phyloP scores from a whole-genome alignment of 2,797 vertebrate genomes.

The Acropternis orthonyx region DNA sequence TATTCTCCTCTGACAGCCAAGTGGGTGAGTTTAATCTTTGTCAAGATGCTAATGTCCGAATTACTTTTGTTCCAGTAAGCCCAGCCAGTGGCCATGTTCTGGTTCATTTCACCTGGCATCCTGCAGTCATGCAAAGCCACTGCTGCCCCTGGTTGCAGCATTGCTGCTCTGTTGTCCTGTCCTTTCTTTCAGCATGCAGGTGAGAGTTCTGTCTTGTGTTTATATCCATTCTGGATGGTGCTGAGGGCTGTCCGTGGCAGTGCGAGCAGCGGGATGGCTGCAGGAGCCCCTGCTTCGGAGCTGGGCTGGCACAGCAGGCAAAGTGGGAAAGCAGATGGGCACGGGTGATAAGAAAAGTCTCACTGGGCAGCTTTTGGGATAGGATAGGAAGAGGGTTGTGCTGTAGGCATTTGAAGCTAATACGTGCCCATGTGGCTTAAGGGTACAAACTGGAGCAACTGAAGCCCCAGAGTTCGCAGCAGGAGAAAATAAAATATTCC shows the following conservation, averaged over 20 bases:
- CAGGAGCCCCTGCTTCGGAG: fast-evolving
- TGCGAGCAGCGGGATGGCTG: background rate
- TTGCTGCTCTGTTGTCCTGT: background rate
- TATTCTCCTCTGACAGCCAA: background rate
- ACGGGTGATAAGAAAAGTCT: background rate
- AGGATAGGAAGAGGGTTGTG: background rate
- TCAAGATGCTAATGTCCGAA: background rate
- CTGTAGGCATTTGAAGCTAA: background rate
- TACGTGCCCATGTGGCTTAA: fast-evolving
- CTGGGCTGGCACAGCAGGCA: background rate
- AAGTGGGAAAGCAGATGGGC: background rate
- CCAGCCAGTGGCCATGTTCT: fast-evolving
- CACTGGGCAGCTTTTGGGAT: background rate
- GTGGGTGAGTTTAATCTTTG: background rate
- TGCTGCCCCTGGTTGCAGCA: background rate
- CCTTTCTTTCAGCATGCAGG: background rate
- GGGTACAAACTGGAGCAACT: fast-evolving
- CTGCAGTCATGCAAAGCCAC: background rate
- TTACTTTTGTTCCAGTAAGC: background rate
- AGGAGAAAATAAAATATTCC: background rate
- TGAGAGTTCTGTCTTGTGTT: background rate
- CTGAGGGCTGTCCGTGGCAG: fast-evolving
- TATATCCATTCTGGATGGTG: background rate
- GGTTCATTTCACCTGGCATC: background rate
- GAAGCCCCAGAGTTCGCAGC: background rate